A percentile compares a stretch with the other conserved stretches of the same genome.
phyloP scores from a whole-genome alignment of 2,113 vertebrate genomes.

The Dendropsophus ebraccatus region DNA sequence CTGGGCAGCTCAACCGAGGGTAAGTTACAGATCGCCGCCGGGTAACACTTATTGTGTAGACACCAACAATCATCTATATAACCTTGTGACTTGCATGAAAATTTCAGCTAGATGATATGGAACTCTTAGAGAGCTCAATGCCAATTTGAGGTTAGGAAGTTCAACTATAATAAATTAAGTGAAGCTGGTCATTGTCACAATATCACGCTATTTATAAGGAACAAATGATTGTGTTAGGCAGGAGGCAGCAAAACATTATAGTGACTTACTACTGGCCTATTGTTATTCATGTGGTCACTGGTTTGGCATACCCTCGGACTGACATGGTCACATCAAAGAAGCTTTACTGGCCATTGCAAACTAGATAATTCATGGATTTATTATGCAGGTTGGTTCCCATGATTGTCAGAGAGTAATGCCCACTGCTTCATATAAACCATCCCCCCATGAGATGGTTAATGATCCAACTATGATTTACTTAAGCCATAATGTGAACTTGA shows the following conservation, averaged over 20 bases:
- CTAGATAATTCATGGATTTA: conserved; percentile 78
- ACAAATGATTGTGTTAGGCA: conserved; percentile 37
- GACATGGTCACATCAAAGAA: conserved; percentile 78
- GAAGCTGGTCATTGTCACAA: neutral
- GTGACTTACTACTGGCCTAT: conserved; percentile 62
- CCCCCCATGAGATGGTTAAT: conserved; percentile 76
- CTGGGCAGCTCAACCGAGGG: no score
- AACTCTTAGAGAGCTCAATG: neutral
- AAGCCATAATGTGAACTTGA: conserved; percentile 64
- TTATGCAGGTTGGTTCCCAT: conserved; percentile 72
- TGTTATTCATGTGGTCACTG: conserved; percentile 62
- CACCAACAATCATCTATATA: neutral
- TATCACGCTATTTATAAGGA: neutral
- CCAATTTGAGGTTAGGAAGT: neutral
- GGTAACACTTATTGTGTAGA: neutral
- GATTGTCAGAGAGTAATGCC: conserved; percentile 72
- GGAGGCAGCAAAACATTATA: conserved; percentile 60
- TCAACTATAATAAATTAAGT: neutral
- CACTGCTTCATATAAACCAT: conserved; percentile 73
- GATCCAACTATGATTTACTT: conserved; percentile 74
- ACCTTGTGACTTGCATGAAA: neutral
- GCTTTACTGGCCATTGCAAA: conserved; percentile 68
- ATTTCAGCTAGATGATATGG: neutral
- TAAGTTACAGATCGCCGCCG: no score
- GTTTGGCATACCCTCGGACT: conserved; percentile 66